These are phyloP conservation scores for Myzus persicae DNA, from an alignment of 1,140 invertebrate species.

Conservation along the genomic window DNA sequence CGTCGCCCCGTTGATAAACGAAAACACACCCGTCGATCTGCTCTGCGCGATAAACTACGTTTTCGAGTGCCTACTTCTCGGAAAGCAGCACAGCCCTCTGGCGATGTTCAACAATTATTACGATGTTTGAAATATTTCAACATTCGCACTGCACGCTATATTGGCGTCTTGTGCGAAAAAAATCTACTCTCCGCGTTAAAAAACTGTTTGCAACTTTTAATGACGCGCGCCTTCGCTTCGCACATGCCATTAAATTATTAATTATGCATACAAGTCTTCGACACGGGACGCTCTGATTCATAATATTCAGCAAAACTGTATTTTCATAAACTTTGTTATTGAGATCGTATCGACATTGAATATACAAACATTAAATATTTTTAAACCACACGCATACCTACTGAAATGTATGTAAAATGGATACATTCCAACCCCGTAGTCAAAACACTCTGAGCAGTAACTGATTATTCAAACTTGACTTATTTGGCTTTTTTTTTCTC, in stretches of 20 bases:
- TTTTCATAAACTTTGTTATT: too few species aligned
- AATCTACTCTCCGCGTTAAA: background rate
- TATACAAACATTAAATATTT: background rate
- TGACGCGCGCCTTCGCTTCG: background rate
- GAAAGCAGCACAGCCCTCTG: background rate
- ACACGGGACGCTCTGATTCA: background rate
- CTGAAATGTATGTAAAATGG: background rate
- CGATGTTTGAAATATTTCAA: background rate
- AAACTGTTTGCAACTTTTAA: background rate
- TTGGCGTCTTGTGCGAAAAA: background rate
- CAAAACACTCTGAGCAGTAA: background rate
- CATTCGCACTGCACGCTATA: too few species aligned
- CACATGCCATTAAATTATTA: background rate
- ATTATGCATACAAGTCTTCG: background rate
- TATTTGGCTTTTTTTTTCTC: background rate
- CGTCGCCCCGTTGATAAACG: background rate
- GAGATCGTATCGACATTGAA: background rate
- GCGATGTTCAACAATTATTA: background rate
- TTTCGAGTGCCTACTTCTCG: background rate
- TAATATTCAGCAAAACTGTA: too few species aligned
- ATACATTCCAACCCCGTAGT: background rate
- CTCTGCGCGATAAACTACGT: background rate
- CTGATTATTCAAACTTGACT: too few species aligned
- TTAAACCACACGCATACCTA: background rate
- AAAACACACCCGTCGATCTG: background rate